Evolutionary conservation across 2,113 vertebrate genomes (phyloP), one percentile per base, ranked within the genome.

Genomic region (Plectropomus leopardus): DNA sequence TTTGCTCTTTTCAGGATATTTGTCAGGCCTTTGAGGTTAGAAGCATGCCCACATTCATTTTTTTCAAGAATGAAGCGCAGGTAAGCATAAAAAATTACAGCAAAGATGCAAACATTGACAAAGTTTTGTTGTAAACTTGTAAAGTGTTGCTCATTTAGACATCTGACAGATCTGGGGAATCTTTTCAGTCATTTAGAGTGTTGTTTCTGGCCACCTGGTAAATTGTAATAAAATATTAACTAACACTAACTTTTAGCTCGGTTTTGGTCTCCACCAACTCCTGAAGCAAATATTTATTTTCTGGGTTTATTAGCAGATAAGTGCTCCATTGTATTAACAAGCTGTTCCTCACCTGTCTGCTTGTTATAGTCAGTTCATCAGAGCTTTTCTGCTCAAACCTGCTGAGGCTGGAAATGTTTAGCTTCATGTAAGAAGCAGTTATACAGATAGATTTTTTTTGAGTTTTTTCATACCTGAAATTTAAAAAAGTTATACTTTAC

Each of bases 21-120:
- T n/a, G n/a, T n/a, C n/a, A n/a, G n/a, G n/a, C n/a, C n/a, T 98
- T 95, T 7, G 76, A 83, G 0, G 95, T 99, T 61, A 95, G 51
- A 1, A 96, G 96, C 88, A 99, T 99, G 97, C 98, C 98, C 42
- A 99, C 97, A 0, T 99, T 99, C 93, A 94, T 96, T 0, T 99
- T 97, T 92, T 98, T 95, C 92, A 98, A 94, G 90, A 93, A 93
- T 0, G 95, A 91, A 34, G 0, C 86, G 7, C 95, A 93, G 96
- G 98, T 98, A 94, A 54, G 81, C 4, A 17, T 11, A 7, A 44
- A 11, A 9, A 64, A 1, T 14, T 11, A 50, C 11, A 21, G 36
- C n/a, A 45, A 24, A 16, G 9, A 21, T 21, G 19, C 2, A 34
- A 58, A 45, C 16, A 4, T 10, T 40, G 36, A 40, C 36, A 40